A percentile compares a stretch with the other conserved stretches of the same genome.
Evolutionary conservation across 2,888 invertebrate genomes (phyloP).

Genomic region (Mythimna albipuncta): DNA sequence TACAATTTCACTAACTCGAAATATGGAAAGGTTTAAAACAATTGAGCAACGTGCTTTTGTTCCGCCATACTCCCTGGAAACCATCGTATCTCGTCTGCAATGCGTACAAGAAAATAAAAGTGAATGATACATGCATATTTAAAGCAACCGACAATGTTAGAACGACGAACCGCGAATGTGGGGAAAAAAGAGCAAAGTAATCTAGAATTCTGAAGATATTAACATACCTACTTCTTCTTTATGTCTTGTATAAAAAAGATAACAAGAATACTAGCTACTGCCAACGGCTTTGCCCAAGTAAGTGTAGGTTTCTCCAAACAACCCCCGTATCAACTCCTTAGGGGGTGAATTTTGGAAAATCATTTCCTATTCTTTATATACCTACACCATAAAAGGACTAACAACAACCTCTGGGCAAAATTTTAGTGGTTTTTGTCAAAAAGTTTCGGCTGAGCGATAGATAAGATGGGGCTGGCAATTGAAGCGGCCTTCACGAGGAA

Average conservation of each 20-base stretch:
- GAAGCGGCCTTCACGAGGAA: too few relatives aligned
- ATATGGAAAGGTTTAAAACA: neutral
- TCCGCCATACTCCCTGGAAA: neutral
- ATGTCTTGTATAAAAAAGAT: neutral
- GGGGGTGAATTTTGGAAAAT: too few relatives aligned
- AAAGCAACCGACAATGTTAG: constrained; percentile 5
- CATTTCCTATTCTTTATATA: too few relatives aligned
- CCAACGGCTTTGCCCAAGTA: too few relatives aligned
- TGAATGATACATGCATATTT: constrained; percentile 44
- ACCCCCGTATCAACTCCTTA: too few relatives aligned
- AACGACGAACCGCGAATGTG: constrained; percentile 21
- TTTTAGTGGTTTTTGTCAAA: too few relatives aligned
- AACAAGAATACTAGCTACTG: neutral
- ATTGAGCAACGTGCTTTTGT: neutral
- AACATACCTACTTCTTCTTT: neutral
- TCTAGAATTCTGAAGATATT: constrained; percentile 29
- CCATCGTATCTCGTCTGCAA: constrained; percentile 2
- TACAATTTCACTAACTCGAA: neutral
- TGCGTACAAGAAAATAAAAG: constrained; percentile 38
- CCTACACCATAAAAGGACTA: too few relatives aligned
- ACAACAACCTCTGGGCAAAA: too few relatives aligned
- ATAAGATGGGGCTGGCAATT: too few relatives aligned
- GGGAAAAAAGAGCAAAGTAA: neutral
- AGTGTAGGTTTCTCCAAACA: too few relatives aligned
- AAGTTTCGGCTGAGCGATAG: too few relatives aligned